Base-by-base conservation (phyloP, 2,888 invertebrate species). In the Cephus spinipes region DNA sequence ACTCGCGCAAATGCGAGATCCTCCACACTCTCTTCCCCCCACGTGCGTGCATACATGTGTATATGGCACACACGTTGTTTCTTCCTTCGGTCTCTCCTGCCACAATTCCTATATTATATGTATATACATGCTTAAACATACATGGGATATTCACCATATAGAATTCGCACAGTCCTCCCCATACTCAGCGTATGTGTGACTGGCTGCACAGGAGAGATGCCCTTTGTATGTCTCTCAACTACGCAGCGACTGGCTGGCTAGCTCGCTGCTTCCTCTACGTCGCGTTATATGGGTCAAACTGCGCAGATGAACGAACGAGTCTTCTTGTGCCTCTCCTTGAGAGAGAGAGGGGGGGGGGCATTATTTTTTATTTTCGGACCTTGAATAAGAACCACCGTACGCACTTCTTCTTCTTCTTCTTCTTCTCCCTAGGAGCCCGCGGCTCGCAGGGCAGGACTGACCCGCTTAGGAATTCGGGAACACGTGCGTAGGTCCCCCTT, bases 281-380 rank as follows among this genome's bases (percentile, higher is more conserved):
- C 69, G 15, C 12, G 55, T 31, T 84, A 86, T 86, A 84, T 87
- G 84, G 87, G 87, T 87, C 87, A 86, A 85, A 83, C 84, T 82
- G 82, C 83, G 82, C 81, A 76, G 69, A 77, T 69, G 36, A 75
- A 76, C 55, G 33, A 55, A 79, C 33, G 30, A 40, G 77, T 30
- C 68, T 23, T 68, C 40, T 36, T 35, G 23, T 35, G 23, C 68
- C 12, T 12, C 35, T 33, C 12, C 34, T 15, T 33, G 73, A 73
- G 11, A 34, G 15, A 12, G 34, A 33, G n/a, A 34, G n/a, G 55
- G 55, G 74, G 33, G 77, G 35, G 68, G n/a, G 36, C 31, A 23
- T 34, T 68, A 11, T 68, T 35, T 84, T 83, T 80, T 81, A 76
- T 85, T 84, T 78, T 82, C 75, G 82, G 83, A 84, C 88, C 86